A percentile compares a stretch with the other conserved stretches of the same genome.
Evolutionary conservation across 2,113 vertebrate genomes (phyloP).

Genomic region (Larimichthys polyactis): DNA sequence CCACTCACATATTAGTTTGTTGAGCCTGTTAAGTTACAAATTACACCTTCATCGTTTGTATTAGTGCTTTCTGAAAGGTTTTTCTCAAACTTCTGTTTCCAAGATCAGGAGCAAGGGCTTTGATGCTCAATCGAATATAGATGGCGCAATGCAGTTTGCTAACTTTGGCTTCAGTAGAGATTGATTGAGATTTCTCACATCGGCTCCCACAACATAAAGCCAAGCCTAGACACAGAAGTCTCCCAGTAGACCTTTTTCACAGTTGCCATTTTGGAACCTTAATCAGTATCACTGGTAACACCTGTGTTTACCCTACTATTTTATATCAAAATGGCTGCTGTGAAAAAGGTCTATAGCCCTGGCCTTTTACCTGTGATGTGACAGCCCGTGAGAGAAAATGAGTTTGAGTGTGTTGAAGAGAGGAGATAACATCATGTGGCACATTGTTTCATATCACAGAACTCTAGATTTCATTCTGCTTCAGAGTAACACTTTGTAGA

Average conservation of each 20-base stretch:
- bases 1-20: neutral
- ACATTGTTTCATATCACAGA: neutral
- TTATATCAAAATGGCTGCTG: no score
- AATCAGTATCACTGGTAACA: no score
- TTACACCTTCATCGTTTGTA: neutral
- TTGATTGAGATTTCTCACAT: no score
- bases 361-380: neutral
- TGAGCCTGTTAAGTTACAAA: neutral
- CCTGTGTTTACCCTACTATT: no score
- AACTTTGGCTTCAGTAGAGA: no score
- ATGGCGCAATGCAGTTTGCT: no score
- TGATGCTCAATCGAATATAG: neutral
- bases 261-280: no score
- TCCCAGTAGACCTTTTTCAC: no score
- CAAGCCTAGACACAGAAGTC: no score
- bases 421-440: neutral
- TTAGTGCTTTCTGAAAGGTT: no score
- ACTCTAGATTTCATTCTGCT: neutral
- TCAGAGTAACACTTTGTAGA: neutral
- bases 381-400: neutral
- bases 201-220: no score
- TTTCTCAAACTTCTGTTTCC: neutral
- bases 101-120: neutral
- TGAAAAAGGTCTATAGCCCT: no score
- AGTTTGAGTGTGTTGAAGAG: conserved; percentile 8